These are phyloP conservation scores for Mantis religiosa DNA, from an alignment of 2,888 invertebrate genomes.

Conservation along the genomic window DNA sequence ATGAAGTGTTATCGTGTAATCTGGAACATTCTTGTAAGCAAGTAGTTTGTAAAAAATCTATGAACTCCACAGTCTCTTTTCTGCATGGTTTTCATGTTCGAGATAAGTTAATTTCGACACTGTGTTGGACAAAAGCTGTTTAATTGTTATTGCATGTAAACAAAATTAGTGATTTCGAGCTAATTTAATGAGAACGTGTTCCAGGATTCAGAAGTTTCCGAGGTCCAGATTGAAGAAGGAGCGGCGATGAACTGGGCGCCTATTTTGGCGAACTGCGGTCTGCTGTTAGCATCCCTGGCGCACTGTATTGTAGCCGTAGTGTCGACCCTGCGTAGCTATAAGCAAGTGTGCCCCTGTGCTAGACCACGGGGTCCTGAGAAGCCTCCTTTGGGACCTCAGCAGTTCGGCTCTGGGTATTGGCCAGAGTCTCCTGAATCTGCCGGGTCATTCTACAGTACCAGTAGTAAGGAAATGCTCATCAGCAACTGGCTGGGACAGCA, in stretches of 20 bases:
- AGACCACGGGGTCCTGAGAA: not conserved
- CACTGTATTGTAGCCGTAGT: conserved; percentile 52
- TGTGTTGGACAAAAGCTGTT: too few species aligned
- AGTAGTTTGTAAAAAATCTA: too few species aligned
- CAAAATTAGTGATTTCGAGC: too few species aligned
- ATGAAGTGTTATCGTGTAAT: too few species aligned
- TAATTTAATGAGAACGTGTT: not conserved
- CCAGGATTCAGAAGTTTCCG: not conserved
- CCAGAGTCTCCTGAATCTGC: conserved; percentile 8
- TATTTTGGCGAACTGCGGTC: conserved; percentile 58
- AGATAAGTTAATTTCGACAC: too few species aligned
- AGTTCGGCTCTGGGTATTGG: not conserved
- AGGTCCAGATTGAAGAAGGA: not conserved
- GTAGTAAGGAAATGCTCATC: conserved; percentile 30
- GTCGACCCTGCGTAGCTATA: conserved; percentile 34
- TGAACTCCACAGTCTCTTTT: too few species aligned
- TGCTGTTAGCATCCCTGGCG: conserved; percentile 55
- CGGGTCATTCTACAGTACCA: conserved; percentile 21
- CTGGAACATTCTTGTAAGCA: too few species aligned
- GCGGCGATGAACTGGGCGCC: conserved; percentile 49
- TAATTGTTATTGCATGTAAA: too few species aligned
- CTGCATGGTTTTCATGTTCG: too few species aligned
- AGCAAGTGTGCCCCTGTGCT: conserved; percentile 33
- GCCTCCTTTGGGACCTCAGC: not conserved
- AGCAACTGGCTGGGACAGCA: conserved; percentile 30